A percentile compares a stretch with the other conserved stretches of the same genome.
Evolutionary conservation across 1,140 invertebrate genomes (phyloP).

Genomic region (Dinothrombium tinctorium): DNA sequence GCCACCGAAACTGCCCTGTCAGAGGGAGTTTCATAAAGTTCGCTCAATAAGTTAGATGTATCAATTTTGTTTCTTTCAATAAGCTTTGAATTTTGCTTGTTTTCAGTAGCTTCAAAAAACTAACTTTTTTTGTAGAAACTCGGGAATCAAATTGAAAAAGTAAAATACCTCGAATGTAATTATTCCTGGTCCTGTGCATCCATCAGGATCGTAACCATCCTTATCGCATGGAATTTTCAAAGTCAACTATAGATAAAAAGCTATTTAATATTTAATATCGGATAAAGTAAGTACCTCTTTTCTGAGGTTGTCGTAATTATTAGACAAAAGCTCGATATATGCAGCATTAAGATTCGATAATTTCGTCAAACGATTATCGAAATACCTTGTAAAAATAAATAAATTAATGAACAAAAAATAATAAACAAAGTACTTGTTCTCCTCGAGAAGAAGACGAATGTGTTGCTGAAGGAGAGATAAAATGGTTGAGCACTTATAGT

Average conservation of each 20-base stretch:
- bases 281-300: conserved; percentile 6
- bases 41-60: background rate
- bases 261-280: conserved; percentile 3
- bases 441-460: too few species aligned
- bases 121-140: too few species aligned
- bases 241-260: background rate
- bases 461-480: too few species aligned
- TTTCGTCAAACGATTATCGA: conserved; percentile 8
- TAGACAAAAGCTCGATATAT: background rate
- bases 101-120: conserved; percentile 9
- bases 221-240: conserved; percentile 8
- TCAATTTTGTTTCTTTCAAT: conserved; percentile 8
- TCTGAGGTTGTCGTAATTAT: conserved; percentile 1
- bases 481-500: too few species aligned
- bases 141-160: too few species aligned
- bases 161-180: conserved; percentile 11
- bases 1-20: background rate
- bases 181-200: conserved; percentile 7
- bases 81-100: background rate
- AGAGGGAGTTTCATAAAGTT: conserved; percentile 4
- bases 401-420: background rate
- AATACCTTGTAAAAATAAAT: background rate
- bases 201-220: conserved; percentile 5
- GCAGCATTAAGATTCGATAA: background rate
- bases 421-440: background rate